Evolutionary conservation across 2,888 invertebrate species (phyloP), one percentile per base, ranked within the genome.

Genomic region (Diaphora mendica): DNA sequence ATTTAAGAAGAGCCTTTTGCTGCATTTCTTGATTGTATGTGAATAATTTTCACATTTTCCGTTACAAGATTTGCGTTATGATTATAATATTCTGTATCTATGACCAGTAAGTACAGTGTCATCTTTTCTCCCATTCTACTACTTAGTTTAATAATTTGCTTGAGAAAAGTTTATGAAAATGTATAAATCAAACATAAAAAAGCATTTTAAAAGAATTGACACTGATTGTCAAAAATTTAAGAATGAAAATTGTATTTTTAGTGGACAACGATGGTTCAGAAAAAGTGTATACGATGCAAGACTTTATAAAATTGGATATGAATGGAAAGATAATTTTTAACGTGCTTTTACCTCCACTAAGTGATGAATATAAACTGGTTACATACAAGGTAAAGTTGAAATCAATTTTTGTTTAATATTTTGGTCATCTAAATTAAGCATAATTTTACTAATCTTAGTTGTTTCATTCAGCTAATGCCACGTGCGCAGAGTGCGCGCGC

Each of bases 401-500:
- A 9, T n/a, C n/a, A 55, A 55, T 55, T 55, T 33, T 1, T 55
- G n/a, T n/a, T 55, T 48, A 30, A 44, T 17, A 23, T 48, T 33
- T n/a, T 23, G 33, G 5, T 48, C 4, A n/a, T 64, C 87, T 87
- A n/a, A 55, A 55, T 55, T 55, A 11, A 8, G 1, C 9, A 9
- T 55, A 5, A 55, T n/a, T 9, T 55, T 55, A n/a, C 51, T 55
- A 55, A 55, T 55, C 23, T n/a, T 9, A 9, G 23, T 55, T 55
- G 23, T 55, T 55, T 55, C 11, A 23, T 55, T 8, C 86, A 98
- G 97, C 96, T 97, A 65, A 97, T 97, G 96, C 96, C 97, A 0
- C 93, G 97, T 80, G 96, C 97, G 0, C 97, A 97, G 91, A 97
- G 97, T 86, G 96, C 97, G 0, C 97, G 97, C 83, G 97, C 98